These are phyloP conservation scores for Caradrina kadenii DNA, from an alignment of 2,888 invertebrate species.

Conservation along the genomic window DNA sequence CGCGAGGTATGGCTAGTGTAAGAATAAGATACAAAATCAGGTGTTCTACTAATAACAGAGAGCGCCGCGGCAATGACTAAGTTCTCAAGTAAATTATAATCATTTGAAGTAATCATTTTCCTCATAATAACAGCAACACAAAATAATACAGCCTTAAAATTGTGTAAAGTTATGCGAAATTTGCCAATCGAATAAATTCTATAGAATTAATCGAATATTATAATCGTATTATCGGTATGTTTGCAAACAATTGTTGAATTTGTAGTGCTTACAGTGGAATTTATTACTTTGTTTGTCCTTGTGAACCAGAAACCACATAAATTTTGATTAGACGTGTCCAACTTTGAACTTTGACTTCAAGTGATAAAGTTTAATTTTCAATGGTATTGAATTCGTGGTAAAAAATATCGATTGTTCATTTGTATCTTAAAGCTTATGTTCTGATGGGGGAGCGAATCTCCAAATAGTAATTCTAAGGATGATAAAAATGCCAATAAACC, in stretches of 20 bases:
- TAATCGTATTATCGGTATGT: slow-evolving; percentile 61
- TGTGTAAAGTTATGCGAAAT: slow-evolving; percentile 52
- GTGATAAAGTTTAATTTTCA: slow-evolving; percentile 27
- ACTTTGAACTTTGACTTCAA: slow-evolving; percentile 32
- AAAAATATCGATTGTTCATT: slow-evolving; percentile 43
- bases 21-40: background rate
- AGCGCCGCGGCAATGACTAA: background rate
- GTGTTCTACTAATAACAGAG: background rate
- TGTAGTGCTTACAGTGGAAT: slow-evolving; percentile 59
- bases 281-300: slow-evolving; percentile 61
- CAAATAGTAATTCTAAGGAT: background rate
- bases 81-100: background rate
- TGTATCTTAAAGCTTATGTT: slow-evolving; percentile 15
- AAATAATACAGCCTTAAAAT: slow-evolving; percentile 23
- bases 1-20: too few species aligned
- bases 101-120: slow-evolving; percentile 11
- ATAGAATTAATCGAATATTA: slow-evolving; percentile 57
- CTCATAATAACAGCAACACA: slow-evolving; percentile 14
- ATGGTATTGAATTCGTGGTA: slow-evolving; percentile 4
- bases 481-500: background rate
- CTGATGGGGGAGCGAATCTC: background rate
- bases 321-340: slow-evolving; percentile 13
- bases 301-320: slow-evolving; percentile 44
- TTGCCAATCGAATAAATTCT: slow-evolving; percentile 54
- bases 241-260: slow-evolving; percentile 65